phyloP scores from a whole-genome alignment of 1,140 invertebrate species.

The Aphelinus certus region DNA sequence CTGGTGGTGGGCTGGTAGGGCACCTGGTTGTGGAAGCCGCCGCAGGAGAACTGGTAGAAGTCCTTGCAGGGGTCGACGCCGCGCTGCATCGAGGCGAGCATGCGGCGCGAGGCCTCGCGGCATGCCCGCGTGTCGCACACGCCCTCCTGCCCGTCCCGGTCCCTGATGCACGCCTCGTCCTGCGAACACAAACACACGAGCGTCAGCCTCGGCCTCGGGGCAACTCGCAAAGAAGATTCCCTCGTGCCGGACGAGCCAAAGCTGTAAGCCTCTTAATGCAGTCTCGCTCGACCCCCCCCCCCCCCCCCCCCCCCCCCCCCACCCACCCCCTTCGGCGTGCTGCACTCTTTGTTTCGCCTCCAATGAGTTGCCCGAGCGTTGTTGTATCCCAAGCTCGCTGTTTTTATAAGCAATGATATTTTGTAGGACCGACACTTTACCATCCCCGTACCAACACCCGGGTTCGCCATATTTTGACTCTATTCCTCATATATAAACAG shows the following conservation, averaged over 20 bases:
- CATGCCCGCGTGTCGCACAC: constrained; percentile 59
- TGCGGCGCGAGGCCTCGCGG: constrained; percentile 57
- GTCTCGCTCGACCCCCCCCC: neutral
- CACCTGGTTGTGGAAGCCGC: constrained; percentile 61
- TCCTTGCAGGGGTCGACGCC: constrained; percentile 71
- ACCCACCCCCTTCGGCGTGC: too few relatives aligned
- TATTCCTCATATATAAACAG: neutral
- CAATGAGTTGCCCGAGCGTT: too few relatives aligned
- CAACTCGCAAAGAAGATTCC: too few relatives aligned
- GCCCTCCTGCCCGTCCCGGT: constrained; percentile 55
- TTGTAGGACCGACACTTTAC: too few relatives aligned
- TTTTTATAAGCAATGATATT: too few relatives aligned
- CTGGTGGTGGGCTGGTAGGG: constrained; percentile 56
- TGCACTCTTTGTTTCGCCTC: too few relatives aligned
- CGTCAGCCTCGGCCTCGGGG: too few relatives aligned
- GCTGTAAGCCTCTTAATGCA: constrained; percentile 12
- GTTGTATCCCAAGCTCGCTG: too few relatives aligned
- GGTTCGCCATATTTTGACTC: too few relatives aligned
- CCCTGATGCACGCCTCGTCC: constrained; percentile 57
- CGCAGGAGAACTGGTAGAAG: constrained; percentile 78
- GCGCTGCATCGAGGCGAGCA: constrained; percentile 60
- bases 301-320: neutral
- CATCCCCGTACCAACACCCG: too few relatives aligned
- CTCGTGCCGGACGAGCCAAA: neutral
- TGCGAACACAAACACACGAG: constrained; percentile 39